phyloP scores from a whole-genome alignment of 2,888 invertebrate species.

The Stomorhina lunata region DNA sequence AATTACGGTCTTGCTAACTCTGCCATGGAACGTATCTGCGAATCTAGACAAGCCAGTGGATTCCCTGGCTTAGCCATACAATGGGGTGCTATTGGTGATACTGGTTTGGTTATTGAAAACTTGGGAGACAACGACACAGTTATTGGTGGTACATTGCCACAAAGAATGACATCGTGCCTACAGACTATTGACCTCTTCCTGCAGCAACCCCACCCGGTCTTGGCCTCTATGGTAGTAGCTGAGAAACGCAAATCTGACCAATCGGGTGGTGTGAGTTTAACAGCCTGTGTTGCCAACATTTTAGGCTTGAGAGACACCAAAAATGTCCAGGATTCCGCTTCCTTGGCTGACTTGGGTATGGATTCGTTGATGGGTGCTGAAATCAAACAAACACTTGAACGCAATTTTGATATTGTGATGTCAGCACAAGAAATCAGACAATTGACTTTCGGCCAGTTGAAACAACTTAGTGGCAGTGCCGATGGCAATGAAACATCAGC shows the following conservation, averaged over 20 bases:
- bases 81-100: conserved; percentile 99
- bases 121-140: conserved; percentile 94
- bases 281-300: conserved; percentile 92
- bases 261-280: conserved; percentile 83
- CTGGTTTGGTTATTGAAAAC: conserved; percentile 93
- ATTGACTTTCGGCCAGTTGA: conserved; percentile 88
- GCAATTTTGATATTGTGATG: conserved; percentile 94
- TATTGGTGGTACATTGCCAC: conserved; percentile 97
- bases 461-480: conserved; percentile 80
- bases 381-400: conserved; percentile 96
- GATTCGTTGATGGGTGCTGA: conserved; percentile 99
- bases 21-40: conserved; percentile 97
- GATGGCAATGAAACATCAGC: conserved; percentile 64
- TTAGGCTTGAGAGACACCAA: conserved; percentile 93
- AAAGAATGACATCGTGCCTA: conserved; percentile 96
- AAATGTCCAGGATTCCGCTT: conserved; percentile 87
- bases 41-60: conserved; percentile 89
- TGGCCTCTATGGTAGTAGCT: conserved; percentile 92
- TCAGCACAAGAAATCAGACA: conserved; percentile 94
- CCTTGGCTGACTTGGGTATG: conserved; percentile 96
- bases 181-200: conserved; percentile 93
- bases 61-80: conserved; percentile 95
- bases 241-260: conserved; percentile 87
- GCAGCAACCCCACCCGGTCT: conserved; percentile 91
- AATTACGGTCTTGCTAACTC: conserved; percentile 99